These are phyloP conservation scores for Etia nguti DNA, from an alignment of 2,113 vertebrate species.

Conservation along the genomic window DNA sequence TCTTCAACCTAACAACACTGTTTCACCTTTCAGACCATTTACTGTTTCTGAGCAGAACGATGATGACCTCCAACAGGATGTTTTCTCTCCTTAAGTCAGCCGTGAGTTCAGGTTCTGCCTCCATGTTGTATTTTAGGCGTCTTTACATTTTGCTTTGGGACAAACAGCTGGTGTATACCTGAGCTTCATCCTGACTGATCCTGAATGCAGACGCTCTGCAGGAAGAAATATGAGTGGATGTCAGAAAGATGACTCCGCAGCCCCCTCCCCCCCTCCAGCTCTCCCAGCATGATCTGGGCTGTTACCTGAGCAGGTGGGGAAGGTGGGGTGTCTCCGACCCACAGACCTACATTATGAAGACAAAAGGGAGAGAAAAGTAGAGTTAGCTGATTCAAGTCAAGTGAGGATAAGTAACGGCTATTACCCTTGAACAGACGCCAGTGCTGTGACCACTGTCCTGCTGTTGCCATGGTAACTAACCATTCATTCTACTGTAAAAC, in stretches of 20 bases:
- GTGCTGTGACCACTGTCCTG: neutral
- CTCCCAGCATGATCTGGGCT: neutral
- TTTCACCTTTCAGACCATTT: neutral
- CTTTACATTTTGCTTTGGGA: neutral
- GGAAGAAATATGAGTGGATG: neutral
- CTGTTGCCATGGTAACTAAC: neutral
- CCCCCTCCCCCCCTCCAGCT: neutral
- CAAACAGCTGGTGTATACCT: neutral
- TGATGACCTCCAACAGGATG: neutral
- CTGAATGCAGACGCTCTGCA: neutral
- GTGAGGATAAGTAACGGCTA: neutral
- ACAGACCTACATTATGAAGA: neutral
- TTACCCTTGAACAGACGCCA: neutral
- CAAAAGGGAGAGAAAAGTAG: neutral
- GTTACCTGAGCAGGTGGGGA: conserved; percentile 23
- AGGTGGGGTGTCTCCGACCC: neutral
- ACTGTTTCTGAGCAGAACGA: neutral
- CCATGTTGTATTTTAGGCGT: neutral
- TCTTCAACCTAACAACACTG: neutral
- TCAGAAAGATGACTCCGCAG: neutral
- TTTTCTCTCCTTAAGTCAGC: neutral
- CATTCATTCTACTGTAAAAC: neutral
- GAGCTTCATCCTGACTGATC: neutral
- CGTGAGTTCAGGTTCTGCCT: neutral
- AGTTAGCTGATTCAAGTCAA: neutral